These are phyloP conservation scores for Dolichomitus sp. DNA, from an alignment of 2,888 invertebrate genomes.

Conservation along the genomic window DNA sequence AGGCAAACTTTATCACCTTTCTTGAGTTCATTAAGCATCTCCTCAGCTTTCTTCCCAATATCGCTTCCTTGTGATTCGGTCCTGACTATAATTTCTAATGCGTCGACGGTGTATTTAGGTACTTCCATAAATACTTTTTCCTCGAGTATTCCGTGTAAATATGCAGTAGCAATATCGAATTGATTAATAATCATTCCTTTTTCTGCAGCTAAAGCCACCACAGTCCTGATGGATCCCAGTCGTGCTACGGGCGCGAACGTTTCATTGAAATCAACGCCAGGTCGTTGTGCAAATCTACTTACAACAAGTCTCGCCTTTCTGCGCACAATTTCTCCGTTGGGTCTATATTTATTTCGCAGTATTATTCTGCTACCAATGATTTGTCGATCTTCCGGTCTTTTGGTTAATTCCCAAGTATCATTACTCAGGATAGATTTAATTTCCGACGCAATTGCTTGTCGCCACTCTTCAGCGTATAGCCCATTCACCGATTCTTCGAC, in stretches of 20 bases:
- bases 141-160: constrained; percentile 33
- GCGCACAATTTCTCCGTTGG: no score
- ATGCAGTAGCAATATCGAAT: constrained; percentile 38
- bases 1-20: constrained; percentile 38
- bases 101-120: constrained; percentile 29
- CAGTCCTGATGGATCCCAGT: constrained; percentile 30
- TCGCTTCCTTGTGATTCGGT: constrained; percentile 23
- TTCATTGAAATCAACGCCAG: no score
- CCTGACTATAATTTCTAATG: constrained; percentile 34
- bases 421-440: no score
- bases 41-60: constrained; percentile 13
- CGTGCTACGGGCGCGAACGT: no score
- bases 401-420: no score
- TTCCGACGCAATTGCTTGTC: no score
- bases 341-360: no score
- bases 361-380: no score
- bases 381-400: no score
- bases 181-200: constrained; percentile 23
- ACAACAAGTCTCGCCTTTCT: constrained; percentile 27
- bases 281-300: not conserved
- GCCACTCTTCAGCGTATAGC: no score
- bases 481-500: no score
- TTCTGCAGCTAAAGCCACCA: constrained; percentile 30
- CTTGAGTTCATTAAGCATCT: constrained; percentile 22
- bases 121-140: constrained; percentile 42